These are phyloP conservation scores for Neogobius melanostomus DNA, from an alignment of 2,113 vertebrate genomes.

Conservation along the genomic window DNA sequence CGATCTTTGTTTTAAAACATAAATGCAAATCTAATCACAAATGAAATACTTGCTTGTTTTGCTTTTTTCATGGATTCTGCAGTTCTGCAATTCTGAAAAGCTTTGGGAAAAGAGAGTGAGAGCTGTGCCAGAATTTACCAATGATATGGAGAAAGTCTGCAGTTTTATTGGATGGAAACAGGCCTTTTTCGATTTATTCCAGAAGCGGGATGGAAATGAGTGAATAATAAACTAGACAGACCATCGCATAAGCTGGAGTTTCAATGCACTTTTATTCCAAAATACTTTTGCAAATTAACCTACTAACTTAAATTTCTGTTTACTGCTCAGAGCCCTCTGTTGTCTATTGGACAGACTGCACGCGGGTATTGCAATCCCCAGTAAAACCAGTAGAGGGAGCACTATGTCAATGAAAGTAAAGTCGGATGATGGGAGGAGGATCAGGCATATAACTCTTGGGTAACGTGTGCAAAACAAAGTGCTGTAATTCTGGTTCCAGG, in stretches of 20 bases:
- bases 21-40: not conserved
- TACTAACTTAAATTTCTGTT: constrained; percentile 54
- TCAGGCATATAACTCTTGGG: constrained; percentile 50
- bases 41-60: not conserved
- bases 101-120: constrained; percentile 76
- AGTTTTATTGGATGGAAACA: constrained; percentile 71
- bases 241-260: not conserved
- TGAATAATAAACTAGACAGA: not conserved
- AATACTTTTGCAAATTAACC: not conserved
- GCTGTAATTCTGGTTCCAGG: constrained; percentile 55
- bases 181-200: constrained; percentile 68
- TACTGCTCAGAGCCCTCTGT: constrained; percentile 47
- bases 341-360: constrained; percentile 12
- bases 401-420: constrained; percentile 39
- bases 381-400: constrained; percentile 64
- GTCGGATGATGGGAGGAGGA: constrained; percentile 41
- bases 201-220: constrained; percentile 10
- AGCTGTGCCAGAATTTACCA: constrained; percentile 54
- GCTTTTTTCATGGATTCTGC: constrained; percentile 7
- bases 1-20: not conserved
- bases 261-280: not conserved
- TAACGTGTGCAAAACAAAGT: constrained; percentile 71
- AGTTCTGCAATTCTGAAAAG: constrained; percentile 72
- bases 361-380: not conserved
- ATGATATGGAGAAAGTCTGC: constrained; percentile 71